Evolutionary conservation across 2,113 vertebrate species (phyloP), one percentile per base, ranked within the genome.

Genomic region (Felis chaus): DNA sequence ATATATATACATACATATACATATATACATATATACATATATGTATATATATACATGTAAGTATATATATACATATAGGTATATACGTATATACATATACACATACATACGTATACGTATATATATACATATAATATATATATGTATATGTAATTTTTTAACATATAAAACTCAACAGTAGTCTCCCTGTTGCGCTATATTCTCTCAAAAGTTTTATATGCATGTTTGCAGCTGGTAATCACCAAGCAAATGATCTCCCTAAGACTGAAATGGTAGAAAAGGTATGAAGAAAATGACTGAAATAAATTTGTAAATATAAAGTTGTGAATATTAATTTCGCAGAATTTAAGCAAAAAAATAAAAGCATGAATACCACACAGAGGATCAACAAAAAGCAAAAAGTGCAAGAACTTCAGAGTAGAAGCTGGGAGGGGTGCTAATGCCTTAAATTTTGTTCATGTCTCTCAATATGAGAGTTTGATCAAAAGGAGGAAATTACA

Each of bases 1-100:
- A 57, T 18, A 69, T 0, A 18, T 9, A 4, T 6, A 6, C 0
- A 6, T 41, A 41, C 1, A 39, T 1, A 39, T 45, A 45, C 41
- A 45, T 45, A 45, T 0, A 45, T 45, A 45, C 41, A 45, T 45
- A 45, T 0, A 45, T 45, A 7, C 0, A 1, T 45, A 45, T 41
- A 41, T 41, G 41, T 41, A 45, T 45, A 45, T 45, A 45, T 45
- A 45, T 7, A 41, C 41, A 7, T 41, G 1, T 19, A 18, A 18
- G 41, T 45, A 45, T 45, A 45, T 45, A 45, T 45, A 19, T 55
- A 19, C 6, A 2, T 57, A 19, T 55, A 57, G 5, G 19, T 18
- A 68, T 3, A 16, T n/a, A 8, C 1, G 1, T 45, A 45, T 45
- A 45, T 45, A 45, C 41, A 45, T 45, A 45, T 45, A 45, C 41